phyloP scores from a whole-genome alignment of 2,888 invertebrate genomes.

The Lampropteryx suffumata region DNA sequence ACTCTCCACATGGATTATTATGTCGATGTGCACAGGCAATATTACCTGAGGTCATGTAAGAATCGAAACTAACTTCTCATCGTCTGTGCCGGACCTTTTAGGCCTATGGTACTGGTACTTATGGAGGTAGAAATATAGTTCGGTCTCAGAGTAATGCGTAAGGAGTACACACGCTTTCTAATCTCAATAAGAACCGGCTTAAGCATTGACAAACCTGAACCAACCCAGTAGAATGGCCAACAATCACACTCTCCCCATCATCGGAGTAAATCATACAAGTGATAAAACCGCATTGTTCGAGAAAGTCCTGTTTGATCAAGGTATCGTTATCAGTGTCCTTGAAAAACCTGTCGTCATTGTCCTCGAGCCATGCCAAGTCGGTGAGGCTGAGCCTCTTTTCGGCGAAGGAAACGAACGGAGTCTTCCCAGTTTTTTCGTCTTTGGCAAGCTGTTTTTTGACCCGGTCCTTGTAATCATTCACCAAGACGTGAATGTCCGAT shows the following conservation, averaged over 20 bases:
- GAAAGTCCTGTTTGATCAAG: constrained; percentile 46
- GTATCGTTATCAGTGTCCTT: constrained; percentile 55
- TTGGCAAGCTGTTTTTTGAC: constrained; percentile 45
- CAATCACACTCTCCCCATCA: constrained; percentile 66
- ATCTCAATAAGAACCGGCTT: no score
- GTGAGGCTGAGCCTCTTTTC: constrained; percentile 41
- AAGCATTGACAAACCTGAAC: constrained; percentile 80
- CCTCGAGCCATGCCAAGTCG: constrained; percentile 54
- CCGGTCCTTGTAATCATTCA: constrained; percentile 56
- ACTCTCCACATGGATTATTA: no score
- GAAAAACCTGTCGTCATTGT: constrained; percentile 58
- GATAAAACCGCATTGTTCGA: constrained; percentile 59
- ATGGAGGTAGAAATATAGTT: no score
- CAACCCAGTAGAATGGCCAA: constrained; percentile 78
- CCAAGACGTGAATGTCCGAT: constrained; percentile 60
- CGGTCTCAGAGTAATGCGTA: no score
- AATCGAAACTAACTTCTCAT: no score
- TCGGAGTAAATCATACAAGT: constrained; percentile 63
- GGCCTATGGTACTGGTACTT: no score
- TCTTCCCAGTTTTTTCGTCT: constrained; percentile 41
- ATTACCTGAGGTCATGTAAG: no score
- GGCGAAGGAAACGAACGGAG: constrained; percentile 57
- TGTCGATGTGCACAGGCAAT: no score
- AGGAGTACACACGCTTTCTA: no score
- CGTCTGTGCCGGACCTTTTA: no score